Evolutionary conservation across 2,888 invertebrate genomes (phyloP).

Genomic region (Melikaiella ostensackeni): DNA sequence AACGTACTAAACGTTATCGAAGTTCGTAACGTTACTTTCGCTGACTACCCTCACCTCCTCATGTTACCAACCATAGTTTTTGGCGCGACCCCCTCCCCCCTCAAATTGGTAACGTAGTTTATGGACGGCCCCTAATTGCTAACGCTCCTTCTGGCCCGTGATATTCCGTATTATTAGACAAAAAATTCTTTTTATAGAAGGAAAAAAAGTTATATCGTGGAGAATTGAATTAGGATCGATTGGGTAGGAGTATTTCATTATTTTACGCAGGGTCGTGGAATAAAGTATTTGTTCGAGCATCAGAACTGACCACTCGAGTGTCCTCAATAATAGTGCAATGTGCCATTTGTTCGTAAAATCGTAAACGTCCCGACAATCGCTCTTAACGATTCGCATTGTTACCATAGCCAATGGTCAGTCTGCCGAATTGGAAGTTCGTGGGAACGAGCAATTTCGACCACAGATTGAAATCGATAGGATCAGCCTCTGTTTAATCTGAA

Average conservation of each 20-base stretch:
- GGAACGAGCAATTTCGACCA: slow-evolving; percentile 53
- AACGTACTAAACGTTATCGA: too few species aligned
- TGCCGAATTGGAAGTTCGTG: slow-evolving; percentile 53
- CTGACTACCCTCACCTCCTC: too few species aligned
- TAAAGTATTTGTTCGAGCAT: slow-evolving; percentile 3
- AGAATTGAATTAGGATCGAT: slow-evolving; percentile 17
- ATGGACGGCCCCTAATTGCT: not conserved
- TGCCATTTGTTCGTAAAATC: slow-evolving; percentile 59
- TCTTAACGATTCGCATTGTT: slow-evolving; percentile 62
- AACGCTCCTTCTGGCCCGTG: not conserved
- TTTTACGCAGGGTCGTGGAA: not conserved
- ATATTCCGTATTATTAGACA: not conserved
- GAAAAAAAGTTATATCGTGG: not conserved
- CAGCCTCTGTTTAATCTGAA: slow-evolving; percentile 24
- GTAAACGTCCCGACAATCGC: slow-evolving; percentile 66
- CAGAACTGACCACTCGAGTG: slow-evolving; percentile 37
- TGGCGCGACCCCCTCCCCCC: too few species aligned
- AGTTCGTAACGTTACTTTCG: too few species aligned
- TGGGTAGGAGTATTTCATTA: slow-evolving; percentile 9
- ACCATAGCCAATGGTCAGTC: slow-evolving; percentile 55
- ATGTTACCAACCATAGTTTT: too few species aligned
- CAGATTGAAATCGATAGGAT: slow-evolving; percentile 46
- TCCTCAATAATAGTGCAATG: slow-evolving; percentile 38
- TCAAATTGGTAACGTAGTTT: too few species aligned
- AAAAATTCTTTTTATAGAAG: not conserved